Conservation (phyloP, 1,140 invertebrate genomes). For the Trachymyrmex septentrionalis region DNA sequence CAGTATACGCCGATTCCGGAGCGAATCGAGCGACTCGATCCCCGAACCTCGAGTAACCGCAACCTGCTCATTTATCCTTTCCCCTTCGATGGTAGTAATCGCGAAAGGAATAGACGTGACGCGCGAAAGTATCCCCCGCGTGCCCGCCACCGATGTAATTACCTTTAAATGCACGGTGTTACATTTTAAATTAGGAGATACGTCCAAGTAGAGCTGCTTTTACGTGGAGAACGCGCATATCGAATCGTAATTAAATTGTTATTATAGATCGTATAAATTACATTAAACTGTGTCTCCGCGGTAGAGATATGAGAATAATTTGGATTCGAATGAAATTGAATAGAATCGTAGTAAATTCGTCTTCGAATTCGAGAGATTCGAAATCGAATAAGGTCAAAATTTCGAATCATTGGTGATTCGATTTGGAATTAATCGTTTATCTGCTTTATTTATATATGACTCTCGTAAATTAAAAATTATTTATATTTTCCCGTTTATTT, state of each 20-base stretch:
- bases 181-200: constrained; percentile 23
- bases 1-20: constrained; percentile 19
- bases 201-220: background rate
- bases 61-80: constrained; percentile 9
- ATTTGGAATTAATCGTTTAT: no score
- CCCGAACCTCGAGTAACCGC: background rate
- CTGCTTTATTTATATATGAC: no score
- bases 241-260: background rate
- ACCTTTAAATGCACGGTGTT: constrained; percentile 18
- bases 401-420: no score
- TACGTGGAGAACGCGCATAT: background rate
- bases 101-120: background rate
- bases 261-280: background rate
- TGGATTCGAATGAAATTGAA: no score
- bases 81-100: background rate
- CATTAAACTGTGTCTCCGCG: background rate
- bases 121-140: background rate
- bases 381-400: no score
- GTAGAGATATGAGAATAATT: background rate
- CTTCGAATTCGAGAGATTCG: no score
- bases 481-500: no score
- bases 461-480: no score
- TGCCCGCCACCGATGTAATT: background rate
- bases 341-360: no score
- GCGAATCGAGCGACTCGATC: constrained; percentile 16